Evolutionary conservation across 1,140 invertebrate genomes (phyloP).

Genomic region (Trissolcus basalis): DNA sequence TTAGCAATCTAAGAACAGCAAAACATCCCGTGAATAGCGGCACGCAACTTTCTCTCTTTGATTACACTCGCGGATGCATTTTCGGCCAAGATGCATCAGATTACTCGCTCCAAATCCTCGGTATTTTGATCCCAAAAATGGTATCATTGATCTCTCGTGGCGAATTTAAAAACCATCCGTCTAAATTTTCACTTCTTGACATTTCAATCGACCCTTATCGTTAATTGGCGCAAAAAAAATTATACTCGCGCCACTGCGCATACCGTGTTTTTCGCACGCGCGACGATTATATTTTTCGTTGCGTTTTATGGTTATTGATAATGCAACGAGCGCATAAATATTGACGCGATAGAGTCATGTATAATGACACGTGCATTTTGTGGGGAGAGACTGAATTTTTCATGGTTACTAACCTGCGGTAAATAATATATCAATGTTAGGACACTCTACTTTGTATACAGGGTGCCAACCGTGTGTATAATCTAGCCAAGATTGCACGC

Average conservation of each 20-base stretch:
- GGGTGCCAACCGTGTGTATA: conserved; percentile 57
- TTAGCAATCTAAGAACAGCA: conserved; percentile 67
- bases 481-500: conserved; percentile 68
- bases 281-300: conserved; percentile 22
- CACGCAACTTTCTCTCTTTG: conserved; percentile 68
- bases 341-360: conserved; percentile 33
- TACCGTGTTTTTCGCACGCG: conserved; percentile 1
- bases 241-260: conserved; percentile 18
- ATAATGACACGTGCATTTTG: conserved; percentile 42
- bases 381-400: conserved; percentile 45
- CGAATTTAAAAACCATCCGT: too few relatives aligned
- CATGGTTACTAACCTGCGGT: conserved; percentile 38
- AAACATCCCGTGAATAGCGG: conserved; percentile 52
- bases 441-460: conserved; percentile 27
- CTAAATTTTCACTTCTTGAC: conserved; percentile 18
- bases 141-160: too few relatives aligned
- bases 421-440: conserved; percentile 52
- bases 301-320: conserved; percentile 48
- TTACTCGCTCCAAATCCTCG: background rate
- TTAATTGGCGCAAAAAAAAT: too few relatives aligned
- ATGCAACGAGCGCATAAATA: conserved; percentile 48
- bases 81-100: background rate
- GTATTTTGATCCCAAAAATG: background rate
- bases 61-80: conserved; percentile 28
- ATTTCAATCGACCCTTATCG: conserved; percentile 11